Base-by-base conservation (phyloP, 2,113 vertebrate species). In the Puma concolor region DNA sequence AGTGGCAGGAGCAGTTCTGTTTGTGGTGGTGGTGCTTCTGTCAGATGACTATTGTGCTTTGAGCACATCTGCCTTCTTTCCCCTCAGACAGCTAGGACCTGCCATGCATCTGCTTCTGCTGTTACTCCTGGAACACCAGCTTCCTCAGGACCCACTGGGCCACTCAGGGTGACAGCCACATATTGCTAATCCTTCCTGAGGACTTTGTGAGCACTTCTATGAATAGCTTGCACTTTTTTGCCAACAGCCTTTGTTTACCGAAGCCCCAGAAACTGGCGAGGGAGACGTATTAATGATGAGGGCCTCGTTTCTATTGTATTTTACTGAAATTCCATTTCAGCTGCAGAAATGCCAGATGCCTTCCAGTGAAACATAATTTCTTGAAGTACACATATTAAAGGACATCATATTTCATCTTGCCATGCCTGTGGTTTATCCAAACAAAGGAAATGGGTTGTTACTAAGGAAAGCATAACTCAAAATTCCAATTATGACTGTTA, bases 401-500 rank as follows among this genome's bases (percentile, higher is more conserved):
- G 72, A 85, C 44, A 41, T 82, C 82, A 41, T 97, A 96, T 96
- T 97, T 94, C 93, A 94, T 92, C 44, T 91, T 76, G 69, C 84
- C 76, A 5, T 66, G 91, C 86, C 93, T 66, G 87, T n/a, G 87
- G 83, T 96, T 97, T 96, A 92, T 88, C 97, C 97, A 97, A 97
- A 96, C 97, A 98, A 94, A 97, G 90, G 97, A 96, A 96, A 96
- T 52, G 95, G 87, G 44, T 90, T 95, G 94, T 92, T 92, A 81
- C 91, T 88, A 81, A 85, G 91, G 88, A 97, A 92, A 97, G 92
- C 95, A 96, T 97, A 95, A 96, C 91, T 97, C 95, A 96, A 87
- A 96, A 97, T 95, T 92, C 91, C 93, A 97, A 97, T 97, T 94
- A 98, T 91, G 93, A 93, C 91, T 97, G 98, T 79, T 93, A 97